Conservation (phyloP, 2,797 vertebrate genomes). For the Amniataba percoides region DNA sequence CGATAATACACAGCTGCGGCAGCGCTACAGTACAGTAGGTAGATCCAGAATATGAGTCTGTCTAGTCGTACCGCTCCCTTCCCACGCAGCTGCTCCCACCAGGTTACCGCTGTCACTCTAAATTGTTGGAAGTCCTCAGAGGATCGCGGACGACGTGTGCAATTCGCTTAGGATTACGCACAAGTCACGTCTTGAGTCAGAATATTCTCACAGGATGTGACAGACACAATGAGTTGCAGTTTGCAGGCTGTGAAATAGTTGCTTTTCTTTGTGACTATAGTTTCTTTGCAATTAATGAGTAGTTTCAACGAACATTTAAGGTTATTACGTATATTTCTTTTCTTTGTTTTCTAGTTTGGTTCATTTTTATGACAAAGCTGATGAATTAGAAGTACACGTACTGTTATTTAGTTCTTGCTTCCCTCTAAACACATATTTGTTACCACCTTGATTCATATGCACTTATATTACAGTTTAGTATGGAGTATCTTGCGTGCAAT, state of each 20-base stretch:
- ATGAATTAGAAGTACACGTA: background rate
- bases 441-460: too few species aligned
- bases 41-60: constrained; percentile 41
- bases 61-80: constrained; percentile 45
- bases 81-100: constrained; percentile 61
- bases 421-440: background rate
- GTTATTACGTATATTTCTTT: background rate
- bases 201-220: background rate
- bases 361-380: background rate
- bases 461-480: background rate
- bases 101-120: constrained; percentile 49
- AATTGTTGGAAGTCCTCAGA: constrained; percentile 30
- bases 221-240: background rate
- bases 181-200: background rate
- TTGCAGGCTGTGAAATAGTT: too few species aligned
- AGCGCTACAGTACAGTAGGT: constrained; percentile 37
- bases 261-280: too few species aligned
- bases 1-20: constrained; percentile 24
- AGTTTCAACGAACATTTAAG: background rate
- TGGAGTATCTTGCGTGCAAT: background rate
- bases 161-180: constrained; percentile 26
- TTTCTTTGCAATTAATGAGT: too few species aligned
- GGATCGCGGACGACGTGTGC: constrained; percentile 33
- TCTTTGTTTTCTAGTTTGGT: background rate
- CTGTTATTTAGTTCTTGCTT: background rate